Percentiles rank a stretch among this genome's conserved stretches.
These are phyloP conservation scores for Nyctibius bracteatus DNA, from an alignment of 2,113 vertebrate species.

Conservation along the genomic window DNA sequence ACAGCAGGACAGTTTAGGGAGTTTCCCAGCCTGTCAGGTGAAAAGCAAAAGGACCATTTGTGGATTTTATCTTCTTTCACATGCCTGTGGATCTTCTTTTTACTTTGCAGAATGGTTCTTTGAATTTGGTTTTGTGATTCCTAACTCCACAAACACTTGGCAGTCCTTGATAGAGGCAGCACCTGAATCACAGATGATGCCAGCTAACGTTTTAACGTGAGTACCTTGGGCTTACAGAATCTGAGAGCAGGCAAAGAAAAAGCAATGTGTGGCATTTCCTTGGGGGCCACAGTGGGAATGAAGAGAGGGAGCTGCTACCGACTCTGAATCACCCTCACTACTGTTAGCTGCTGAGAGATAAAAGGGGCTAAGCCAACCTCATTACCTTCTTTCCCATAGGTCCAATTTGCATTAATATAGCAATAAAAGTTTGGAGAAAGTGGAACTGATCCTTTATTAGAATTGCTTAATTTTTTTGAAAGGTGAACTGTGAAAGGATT, in stretches of 20 bases:
- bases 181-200: conserved; percentile 99
- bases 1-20: not conserved
- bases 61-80: conserved; percentile 9
- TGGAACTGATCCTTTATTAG: conserved; percentile 1
- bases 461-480: conserved; percentile 13
- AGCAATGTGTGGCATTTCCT: not conserved
- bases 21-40: not conserved
- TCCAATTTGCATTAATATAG: conserved; percentile 27
- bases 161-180: conserved; percentile 99
- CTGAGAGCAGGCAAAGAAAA: not conserved
- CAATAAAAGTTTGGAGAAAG: conserved; percentile 21
- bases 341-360: not conserved
- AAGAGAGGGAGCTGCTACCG: not conserved
- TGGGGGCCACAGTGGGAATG: not conserved
- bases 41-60: not conserved
- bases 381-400: conserved; percentile 23
- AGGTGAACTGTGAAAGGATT: not conserved
- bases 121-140: conserved; percentile 98
- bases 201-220: conserved; percentile 97
- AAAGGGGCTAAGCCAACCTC: conserved; percentile 13
- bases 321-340: not conserved
- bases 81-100: not conserved
- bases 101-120: conserved; percentile 94
- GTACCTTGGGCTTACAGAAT: conserved; percentile 28
- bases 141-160: conserved; percentile 99